Conservation (phyloP, 37 sponge, comb jelly and placozoan species). For the Ianthella basta region DNA sequence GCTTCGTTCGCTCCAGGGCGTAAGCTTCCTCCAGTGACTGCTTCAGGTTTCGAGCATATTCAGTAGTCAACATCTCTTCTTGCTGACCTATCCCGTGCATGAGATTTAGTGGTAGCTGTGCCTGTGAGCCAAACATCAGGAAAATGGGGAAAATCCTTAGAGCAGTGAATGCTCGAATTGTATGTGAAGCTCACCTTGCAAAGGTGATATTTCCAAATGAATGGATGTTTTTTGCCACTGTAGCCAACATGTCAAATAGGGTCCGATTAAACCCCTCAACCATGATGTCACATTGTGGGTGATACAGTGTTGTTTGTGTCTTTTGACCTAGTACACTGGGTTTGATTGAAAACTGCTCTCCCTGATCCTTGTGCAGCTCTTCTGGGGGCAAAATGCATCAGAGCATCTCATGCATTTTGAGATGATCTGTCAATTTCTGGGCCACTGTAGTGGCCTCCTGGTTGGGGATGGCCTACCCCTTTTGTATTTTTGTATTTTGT, state of each 20-base stretch:
- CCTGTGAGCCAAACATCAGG: too few species aligned
- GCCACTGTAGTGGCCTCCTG: background rate
- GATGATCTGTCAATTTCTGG: too few species aligned
- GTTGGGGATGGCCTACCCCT: background rate
- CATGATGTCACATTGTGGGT: too few species aligned
- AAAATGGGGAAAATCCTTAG: background rate
- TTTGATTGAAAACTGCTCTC: too few species aligned
- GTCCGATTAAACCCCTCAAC: background rate
- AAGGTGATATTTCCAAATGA: background rate
- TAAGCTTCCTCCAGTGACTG: background rate
- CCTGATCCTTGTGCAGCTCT: too few species aligned
- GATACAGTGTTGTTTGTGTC: too few species aligned
- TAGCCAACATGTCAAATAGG: constrained; percentile 4
- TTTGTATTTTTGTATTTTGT: too few species aligned
- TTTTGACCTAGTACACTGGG: too few species aligned
- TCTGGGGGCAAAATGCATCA: too few species aligned
- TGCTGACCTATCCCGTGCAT: background rate
- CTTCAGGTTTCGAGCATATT: background rate
- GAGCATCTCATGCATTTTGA: too few species aligned
- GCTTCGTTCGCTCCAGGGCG: background rate
- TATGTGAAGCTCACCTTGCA: background rate
- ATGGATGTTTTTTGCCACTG: background rate
- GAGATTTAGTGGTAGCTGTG: background rate
- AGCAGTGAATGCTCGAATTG: background rate
- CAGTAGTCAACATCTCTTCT: background rate